Evolutionary conservation across 2,888 invertebrate genomes (phyloP).

Genomic region (Clostera curtula): DNA sequence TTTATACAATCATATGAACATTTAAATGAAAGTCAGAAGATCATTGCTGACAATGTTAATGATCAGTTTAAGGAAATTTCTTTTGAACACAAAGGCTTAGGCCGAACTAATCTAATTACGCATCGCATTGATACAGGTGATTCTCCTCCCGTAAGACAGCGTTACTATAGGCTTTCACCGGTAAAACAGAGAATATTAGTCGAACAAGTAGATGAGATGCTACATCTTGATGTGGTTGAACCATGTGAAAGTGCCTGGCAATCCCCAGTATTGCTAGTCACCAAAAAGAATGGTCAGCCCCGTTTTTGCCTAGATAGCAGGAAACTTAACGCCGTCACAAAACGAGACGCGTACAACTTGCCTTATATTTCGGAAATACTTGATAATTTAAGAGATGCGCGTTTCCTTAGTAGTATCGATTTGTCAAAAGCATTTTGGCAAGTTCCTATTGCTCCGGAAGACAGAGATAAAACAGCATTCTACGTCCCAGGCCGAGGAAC

Average conservation of each 20-base stretch:
- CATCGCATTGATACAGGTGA: constrained; percentile 22
- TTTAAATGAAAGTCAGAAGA: constrained; percentile 3
- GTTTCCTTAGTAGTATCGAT: too few relatives aligned
- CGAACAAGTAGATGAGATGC: constrained; percentile 22
- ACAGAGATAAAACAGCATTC: too few relatives aligned
- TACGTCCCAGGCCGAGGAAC: too few relatives aligned
- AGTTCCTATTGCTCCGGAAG: too few relatives aligned
- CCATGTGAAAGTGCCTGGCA: constrained; percentile 23
- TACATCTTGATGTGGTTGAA: constrained; percentile 13
- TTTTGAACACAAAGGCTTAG: constrained; percentile 12
- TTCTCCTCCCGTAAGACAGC: constrained; percentile 17
- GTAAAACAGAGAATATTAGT: constrained; percentile 14
- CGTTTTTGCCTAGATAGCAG: too few relatives aligned
- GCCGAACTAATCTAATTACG: constrained; percentile 13
- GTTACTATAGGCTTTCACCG: constrained; percentile 21
- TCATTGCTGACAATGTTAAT: constrained; percentile 11
- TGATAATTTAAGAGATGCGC: too few relatives aligned
- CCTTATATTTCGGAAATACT: too few relatives aligned
- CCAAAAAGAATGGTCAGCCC: neutral
- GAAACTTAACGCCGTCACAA: too few relatives aligned
- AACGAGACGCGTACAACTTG: too few relatives aligned
- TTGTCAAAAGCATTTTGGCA: too few relatives aligned
- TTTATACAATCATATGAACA: constrained; percentile 2
- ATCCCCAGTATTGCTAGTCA: constrained; percentile 11
- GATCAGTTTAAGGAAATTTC: constrained; percentile 11